phyloP scores from a whole-genome alignment of 2,797 vertebrate genomes.

The Apogon hyalosoma region DNA sequence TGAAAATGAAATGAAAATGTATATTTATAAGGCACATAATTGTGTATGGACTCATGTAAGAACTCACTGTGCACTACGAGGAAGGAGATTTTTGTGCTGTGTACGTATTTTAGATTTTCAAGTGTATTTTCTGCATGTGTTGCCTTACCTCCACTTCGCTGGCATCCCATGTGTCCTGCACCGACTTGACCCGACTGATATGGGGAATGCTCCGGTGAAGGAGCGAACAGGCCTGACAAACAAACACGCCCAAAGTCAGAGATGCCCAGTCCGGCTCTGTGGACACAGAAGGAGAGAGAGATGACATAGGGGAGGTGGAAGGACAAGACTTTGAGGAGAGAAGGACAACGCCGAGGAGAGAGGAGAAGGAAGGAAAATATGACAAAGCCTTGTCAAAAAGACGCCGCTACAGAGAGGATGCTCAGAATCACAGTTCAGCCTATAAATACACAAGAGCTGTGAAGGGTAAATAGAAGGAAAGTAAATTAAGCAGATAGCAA shows the following conservation, averaged over 20 bases:
- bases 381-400: conserved; percentile 33
- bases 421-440: conserved; percentile 37
- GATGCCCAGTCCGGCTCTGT: conserved; percentile 97
- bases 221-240: conserved; percentile 94
- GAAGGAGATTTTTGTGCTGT: too few relatives aligned
- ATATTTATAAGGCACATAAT: not conserved
- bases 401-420: conserved; percentile 31
- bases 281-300: not conserved
- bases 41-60: not conserved
- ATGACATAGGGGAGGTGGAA: not conserved
- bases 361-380: conserved; percentile 27
- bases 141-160: conserved; percentile 90
- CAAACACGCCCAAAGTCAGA: conserved; percentile 92
- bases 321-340: not conserved
- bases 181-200: conserved; percentile 93
- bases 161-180: conserved; percentile 92
- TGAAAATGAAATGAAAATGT: too few relatives aligned
- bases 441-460: conserved; percentile 49
- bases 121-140: not conserved
- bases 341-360: conserved; percentile 5
- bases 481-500: conserved; percentile 61
- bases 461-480: conserved; percentile 34
- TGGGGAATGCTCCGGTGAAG: conserved; percentile 93
- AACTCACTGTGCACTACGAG: too few relatives aligned
- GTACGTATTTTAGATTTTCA: not conserved